Conservation (phyloP, 1,140 invertebrate genomes). For the Chlorops oryzae region DNA sequence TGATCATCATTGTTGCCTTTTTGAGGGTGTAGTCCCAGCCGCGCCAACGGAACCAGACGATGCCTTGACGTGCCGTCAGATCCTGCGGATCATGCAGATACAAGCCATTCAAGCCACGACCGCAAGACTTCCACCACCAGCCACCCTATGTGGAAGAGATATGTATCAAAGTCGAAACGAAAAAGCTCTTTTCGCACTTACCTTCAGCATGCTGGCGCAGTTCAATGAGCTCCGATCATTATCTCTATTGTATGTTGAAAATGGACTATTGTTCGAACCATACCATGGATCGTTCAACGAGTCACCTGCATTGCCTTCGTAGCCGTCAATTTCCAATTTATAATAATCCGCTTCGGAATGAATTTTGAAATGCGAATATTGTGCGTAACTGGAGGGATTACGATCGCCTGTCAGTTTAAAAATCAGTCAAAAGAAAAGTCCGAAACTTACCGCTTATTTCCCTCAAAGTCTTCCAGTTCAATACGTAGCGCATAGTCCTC, state of each 20-base stretch:
- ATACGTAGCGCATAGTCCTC: slow-evolving; percentile 83
- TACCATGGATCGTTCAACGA: slow-evolving; percentile 89
- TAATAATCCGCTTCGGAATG: slow-evolving; percentile 87
- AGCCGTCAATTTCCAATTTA: slow-evolving; percentile 85
- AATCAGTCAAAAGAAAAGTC: not conserved
- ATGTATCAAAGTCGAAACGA: not conserved
- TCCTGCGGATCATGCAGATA: slow-evolving; percentile 84
- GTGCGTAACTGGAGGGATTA: slow-evolving; percentile 64
- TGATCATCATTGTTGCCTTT: slow-evolving; percentile 85
- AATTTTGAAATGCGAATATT: slow-evolving; percentile 88
- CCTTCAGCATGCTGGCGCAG: slow-evolving; percentile 84
- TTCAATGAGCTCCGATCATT: slow-evolving; percentile 85
- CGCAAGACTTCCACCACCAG: slow-evolving; percentile 93
- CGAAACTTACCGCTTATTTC: slow-evolving; percentile 69
- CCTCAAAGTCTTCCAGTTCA: slow-evolving; percentile 89
- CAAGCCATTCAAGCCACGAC: slow-evolving; percentile 77
- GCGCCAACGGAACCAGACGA: slow-evolving; percentile 90
- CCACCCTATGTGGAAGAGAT: slow-evolving; percentile 54
- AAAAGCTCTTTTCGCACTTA: slow-evolving; percentile 16
- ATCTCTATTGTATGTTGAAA: slow-evolving; percentile 87
- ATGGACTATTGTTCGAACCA: slow-evolving; percentile 84
- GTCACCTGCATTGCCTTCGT: slow-evolving; percentile 84
- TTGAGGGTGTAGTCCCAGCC: slow-evolving; percentile 90
- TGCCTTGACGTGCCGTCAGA: slow-evolving; percentile 81
- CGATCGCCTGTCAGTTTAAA: not conserved